Evolutionary conservation across 2,888 invertebrate species (phyloP).

Genomic region (Neuroscelio doddi): DNA sequence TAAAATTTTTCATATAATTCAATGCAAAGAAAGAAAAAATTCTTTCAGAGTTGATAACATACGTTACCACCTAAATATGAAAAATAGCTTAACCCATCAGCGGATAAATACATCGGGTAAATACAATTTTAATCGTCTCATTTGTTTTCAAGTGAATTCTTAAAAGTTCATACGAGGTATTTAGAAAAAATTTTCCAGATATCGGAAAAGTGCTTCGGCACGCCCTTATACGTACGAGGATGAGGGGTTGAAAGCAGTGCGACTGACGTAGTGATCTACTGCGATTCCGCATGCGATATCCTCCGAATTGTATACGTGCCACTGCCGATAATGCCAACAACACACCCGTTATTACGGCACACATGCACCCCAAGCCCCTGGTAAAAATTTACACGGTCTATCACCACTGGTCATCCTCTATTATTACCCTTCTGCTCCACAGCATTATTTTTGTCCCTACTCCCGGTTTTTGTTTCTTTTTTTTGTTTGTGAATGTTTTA

Average conservation of each 20-base stretch:
- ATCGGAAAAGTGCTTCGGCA: slow-evolving; percentile 44
- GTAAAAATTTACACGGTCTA: slow-evolving; percentile 25
- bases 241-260: slow-evolving; percentile 41
- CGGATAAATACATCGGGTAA: no score
- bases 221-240: slow-evolving; percentile 31
- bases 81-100: no score
- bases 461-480: no score
- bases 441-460: no score
- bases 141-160: not conserved
- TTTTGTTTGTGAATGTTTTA: no score
- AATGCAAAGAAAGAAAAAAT: no score
- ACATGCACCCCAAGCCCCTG: slow-evolving; percentile 18
- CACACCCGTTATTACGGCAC: slow-evolving; percentile 32
- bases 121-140: no score
- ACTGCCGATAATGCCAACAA: slow-evolving; percentile 37
- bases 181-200: slow-evolving; percentile 38
- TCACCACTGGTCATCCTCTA: no score
- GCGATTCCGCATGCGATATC: slow-evolving; percentile 47
- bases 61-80: no score
- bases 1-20: no score
- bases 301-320: slow-evolving; percentile 33
- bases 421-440: not conserved
- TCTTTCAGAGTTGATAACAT: no score
- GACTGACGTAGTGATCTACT: slow-evolving; percentile 51
- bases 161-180: slow-evolving; percentile 13